Base-by-base conservation (phyloP, 2,888 invertebrate species). In the Amphimallon solstitiale region DNA sequence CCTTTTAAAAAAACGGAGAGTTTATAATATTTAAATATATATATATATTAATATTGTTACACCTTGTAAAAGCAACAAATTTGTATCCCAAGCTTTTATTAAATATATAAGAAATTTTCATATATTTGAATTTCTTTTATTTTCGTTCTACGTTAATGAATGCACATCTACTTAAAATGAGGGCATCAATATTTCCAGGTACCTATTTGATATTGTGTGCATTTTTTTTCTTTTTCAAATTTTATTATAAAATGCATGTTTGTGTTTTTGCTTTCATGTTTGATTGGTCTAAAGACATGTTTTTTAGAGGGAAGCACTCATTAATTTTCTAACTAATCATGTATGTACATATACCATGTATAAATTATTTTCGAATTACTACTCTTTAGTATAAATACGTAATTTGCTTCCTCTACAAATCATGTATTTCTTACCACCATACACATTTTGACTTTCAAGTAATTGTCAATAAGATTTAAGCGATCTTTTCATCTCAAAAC, bases 41-140 rank as follows among this genome's bases (percentile, higher is more conserved):
- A n/a, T n/a, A 63, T 34, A 65, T 63, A 65, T 63, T 66, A 64
- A 60, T 64, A 63, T 54, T 66, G 68, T 67, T 63, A 43, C 29
- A 45, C 60, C 60, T 68, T 68, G 43, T 70, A 65, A 62, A 29
- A 68, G 67, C 66, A 62, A 63, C 68, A 70, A 51, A 51, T 64
- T 67, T 67, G 67, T 61, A 67, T 64, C 46, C 51, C 38, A 37
- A 51, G 65, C 67, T 67, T 65, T 59, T 51, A 61, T 59, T 43
- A 67, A 67, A 67, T 67, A 67, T 34, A 67, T 43, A 45, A 60
- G 46, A 63, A 10, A 43, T 63, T 67, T 59, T 63, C 37, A 51
- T 12, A 65, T 21, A 35, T 17, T 35, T 17, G 10, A 21, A 49
- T 15, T 34, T 61, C 23, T 19, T 35, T n/a, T 43, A 19, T 35